Percentiles rank a stretch among this genome's conserved stretches.
phyloP scores from a whole-genome alignment of 2,888 invertebrate genomes.

The Dendrolimus pini region DNA sequence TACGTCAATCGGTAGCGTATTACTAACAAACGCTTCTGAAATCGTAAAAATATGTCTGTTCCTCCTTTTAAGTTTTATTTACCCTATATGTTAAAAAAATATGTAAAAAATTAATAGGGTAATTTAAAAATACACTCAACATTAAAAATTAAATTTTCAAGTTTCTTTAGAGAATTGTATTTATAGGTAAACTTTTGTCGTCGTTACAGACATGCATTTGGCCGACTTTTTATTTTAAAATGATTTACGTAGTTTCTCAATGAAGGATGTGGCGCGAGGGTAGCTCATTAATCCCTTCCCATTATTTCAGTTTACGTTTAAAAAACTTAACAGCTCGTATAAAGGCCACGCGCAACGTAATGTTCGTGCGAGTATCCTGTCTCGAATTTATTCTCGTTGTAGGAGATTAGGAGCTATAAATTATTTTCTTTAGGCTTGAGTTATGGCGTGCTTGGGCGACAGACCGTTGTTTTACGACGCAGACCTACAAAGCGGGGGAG shows the following conservation, averaged over 20 bases:
- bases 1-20: too few relatives aligned
- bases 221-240: too few relatives aligned
- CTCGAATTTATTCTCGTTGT: conserved; percentile 47
- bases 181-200: too few relatives aligned
- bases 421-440: conserved; percentile 57
- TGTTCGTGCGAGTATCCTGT: conserved; percentile 45
- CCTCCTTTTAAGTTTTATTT: too few relatives aligned
- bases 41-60: too few relatives aligned
- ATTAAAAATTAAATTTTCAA: too few relatives aligned
- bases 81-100: too few relatives aligned
- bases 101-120: too few relatives aligned
- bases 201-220: too few relatives aligned
- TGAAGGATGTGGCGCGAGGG: not conserved
- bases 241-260: not conserved
- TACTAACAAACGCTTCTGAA: too few relatives aligned
- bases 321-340: conserved; percentile 47
- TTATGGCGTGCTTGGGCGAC: conserved; percentile 49
- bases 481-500: not conserved
- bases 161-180: too few relatives aligned
- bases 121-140: too few relatives aligned
- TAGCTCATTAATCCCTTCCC: conserved; percentile 15
- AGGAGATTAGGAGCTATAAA: conserved; percentile 55
- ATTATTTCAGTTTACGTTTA: conserved; percentile 39
- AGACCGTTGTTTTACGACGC: conserved; percentile 43
- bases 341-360: conserved; percentile 27